These are phyloP conservation scores for Gonioctena quinquepunctata DNA, from an alignment of 1,140 invertebrate genomes.

Conservation along the genomic window DNA sequence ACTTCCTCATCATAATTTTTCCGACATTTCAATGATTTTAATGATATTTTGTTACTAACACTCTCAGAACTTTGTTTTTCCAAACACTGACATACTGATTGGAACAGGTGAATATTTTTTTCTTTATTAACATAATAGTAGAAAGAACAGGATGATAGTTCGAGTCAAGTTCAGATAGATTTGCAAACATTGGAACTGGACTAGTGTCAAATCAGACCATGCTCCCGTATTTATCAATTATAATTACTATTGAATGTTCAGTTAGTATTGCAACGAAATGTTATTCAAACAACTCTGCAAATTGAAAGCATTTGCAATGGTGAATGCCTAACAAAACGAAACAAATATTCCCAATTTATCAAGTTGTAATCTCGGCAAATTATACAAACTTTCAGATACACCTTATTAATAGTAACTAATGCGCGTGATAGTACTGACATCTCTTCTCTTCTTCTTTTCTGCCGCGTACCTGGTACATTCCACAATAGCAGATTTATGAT, in stretches of 20 bases:
- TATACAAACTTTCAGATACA: constrained; percentile 7
- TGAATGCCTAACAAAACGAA: neutral
- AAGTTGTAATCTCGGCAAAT: constrained; percentile 1
- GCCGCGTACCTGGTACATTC: neutral
- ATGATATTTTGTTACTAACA: too few species aligned
- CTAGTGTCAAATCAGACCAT: too few species aligned
- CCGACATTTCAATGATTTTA: too few species aligned
- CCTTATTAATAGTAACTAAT: constrained; percentile 2
- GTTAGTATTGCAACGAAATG: neutral
- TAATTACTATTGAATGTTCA: neutral
- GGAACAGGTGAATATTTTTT: too few species aligned
- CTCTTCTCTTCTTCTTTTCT: neutral
- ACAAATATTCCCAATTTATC: neutral
- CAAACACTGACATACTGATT: too few species aligned
- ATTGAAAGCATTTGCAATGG: neutral
- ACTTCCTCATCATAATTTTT: too few species aligned
- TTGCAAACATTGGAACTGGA: too few species aligned
- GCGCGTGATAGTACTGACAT: constrained; percentile 5
- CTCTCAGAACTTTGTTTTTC: too few species aligned
- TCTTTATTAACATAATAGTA: too few species aligned
- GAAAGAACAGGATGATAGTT: too few species aligned
- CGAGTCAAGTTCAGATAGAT: too few species aligned
- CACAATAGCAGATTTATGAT: constrained; percentile 22
- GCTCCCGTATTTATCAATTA: too few species aligned
- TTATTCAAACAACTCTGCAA: neutral